These are phyloP conservation scores for Drosophila ambigua DNA, from an alignment of 1,140 invertebrate genomes.

Conservation along the genomic window DNA sequence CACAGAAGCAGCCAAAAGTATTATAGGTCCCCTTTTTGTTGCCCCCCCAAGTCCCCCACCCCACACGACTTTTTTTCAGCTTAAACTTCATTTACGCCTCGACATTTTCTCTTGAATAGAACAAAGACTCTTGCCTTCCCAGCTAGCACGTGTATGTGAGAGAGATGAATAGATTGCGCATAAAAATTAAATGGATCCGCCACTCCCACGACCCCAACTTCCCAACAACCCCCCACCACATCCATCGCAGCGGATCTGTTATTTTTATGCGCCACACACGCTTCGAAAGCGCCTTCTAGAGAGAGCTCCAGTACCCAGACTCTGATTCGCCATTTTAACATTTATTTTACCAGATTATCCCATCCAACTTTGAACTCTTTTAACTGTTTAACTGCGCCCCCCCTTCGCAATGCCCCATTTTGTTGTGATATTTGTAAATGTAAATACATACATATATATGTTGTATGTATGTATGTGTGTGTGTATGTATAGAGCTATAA, in stretches of 20 bases:
- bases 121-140: conserved; percentile 36
- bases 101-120: conserved; percentile 39
- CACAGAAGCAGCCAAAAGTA: conserved; percentile 4
- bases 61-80: not conserved
- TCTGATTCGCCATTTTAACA: conserved; percentile 36
- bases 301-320: conserved; percentile 37
- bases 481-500: conserved; percentile 50
- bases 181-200: conserved; percentile 69
- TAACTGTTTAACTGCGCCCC: conserved; percentile 5
- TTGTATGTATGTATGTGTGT: conserved; percentile 35
- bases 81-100: conserved; percentile 24
- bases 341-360: not conserved
- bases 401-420: conserved; percentile 42
- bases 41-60: not conserved
- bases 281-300: conserved; percentile 32
- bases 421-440: conserved; percentile 79
- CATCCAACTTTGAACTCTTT: not conserved
- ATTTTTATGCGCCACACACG: conserved; percentile 41
- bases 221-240: not conserved
- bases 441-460: not conserved
- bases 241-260: conserved; percentile 18
- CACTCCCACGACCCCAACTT: not conserved
- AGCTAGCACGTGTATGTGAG: conserved; percentile 74
- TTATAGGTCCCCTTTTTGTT: not conserved
- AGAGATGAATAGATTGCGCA: conserved; percentile 83